These are phyloP conservation scores for Nebria ingens DNA, from an alignment of 1,140 invertebrate species.

Conservation along the genomic window DNA sequence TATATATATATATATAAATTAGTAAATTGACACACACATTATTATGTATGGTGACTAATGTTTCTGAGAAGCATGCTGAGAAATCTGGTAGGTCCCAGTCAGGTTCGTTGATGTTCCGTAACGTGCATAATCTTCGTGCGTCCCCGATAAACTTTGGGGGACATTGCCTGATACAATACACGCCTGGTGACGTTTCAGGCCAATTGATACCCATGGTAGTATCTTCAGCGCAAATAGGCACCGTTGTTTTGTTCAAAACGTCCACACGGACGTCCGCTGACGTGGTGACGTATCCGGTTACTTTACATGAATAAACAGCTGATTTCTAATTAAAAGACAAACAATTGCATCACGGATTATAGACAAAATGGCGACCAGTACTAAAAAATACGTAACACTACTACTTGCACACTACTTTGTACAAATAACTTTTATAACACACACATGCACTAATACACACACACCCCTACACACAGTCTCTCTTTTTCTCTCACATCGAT, in stretches of 20 bases:
- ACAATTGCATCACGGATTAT: too few species aligned
- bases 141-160: neutral
- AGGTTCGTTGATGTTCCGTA: neutral
- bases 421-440: too few species aligned
- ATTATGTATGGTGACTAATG: neutral
- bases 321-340: slow-evolving; percentile 48
- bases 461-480: too few species aligned
- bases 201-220: neutral
- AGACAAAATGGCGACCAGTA: too few species aligned
- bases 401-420: too few species aligned
- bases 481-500: too few species aligned
- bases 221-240: slow-evolving; percentile 39
- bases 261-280: slow-evolving; percentile 48
- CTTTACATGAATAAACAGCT: slow-evolving; percentile 48
- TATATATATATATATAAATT: too few species aligned
- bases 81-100: neutral
- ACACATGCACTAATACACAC: too few species aligned
- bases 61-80: neutral
- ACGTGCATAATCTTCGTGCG: neutral
- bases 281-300: slow-evolving; percentile 43
- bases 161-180: neutral
- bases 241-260: slow-evolving; percentile 45
- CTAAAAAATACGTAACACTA: too few species aligned
- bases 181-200: neutral
- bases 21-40: neutral